Percentiles rank a stretch among this genome's conserved stretches.
These are phyloP conservation scores for Andrena trimmerana DNA, from an alignment of 2,888 invertebrate genomes.

Conservation along the genomic window DNA sequence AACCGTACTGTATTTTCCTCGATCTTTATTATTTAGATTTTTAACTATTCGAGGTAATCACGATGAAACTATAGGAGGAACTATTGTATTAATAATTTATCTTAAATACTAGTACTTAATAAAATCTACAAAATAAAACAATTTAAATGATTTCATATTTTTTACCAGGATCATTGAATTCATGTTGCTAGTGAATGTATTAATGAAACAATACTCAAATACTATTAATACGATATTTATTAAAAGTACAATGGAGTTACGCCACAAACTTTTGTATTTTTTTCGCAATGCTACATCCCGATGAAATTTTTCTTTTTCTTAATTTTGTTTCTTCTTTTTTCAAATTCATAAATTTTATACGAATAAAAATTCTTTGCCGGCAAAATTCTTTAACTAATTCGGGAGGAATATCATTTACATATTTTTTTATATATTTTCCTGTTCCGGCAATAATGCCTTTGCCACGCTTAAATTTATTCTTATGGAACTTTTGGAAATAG, in stretches of 20 bases:
- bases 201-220: conserved; percentile 4
- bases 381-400: not conserved
- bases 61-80: not conserved
- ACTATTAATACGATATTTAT: not conserved
- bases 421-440: not conserved
- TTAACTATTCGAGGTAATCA: not conserved
- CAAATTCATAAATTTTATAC: not conserved
- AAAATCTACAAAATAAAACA: not conserved
- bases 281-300: not conserved
- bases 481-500: conserved; percentile 2
- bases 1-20: not conserved
- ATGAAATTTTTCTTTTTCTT: not conserved
- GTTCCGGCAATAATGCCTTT: not conserved
- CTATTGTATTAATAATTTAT: not conserved
- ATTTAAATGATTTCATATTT: conserved; percentile 3
- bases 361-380: not conserved
- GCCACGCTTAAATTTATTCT: not conserved
- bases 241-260: not conserved
- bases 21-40: not conserved
- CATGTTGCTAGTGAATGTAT: not conserved
- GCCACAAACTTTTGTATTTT: not conserved
- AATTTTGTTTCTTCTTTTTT: not conserved
- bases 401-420: not conserved
- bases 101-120: not conserved
- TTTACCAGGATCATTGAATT: not conserved